Conservation (phyloP, 2,113 vertebrate genomes). For the Anolis carolinensis region DNA sequence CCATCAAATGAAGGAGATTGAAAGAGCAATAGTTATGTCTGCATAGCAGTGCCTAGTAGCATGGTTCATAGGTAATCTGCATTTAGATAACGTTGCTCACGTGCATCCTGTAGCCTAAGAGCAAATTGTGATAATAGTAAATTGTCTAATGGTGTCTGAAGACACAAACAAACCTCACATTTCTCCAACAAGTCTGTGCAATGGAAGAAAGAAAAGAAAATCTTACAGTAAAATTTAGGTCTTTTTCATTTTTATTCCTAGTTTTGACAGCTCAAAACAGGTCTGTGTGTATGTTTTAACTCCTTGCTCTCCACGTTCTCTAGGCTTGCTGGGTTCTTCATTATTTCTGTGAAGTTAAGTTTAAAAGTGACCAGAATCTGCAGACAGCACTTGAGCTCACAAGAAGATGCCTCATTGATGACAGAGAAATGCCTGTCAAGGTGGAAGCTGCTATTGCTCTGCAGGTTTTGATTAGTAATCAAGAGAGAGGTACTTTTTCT, state of each 20-base stretch:
- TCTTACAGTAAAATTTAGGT: neutral
- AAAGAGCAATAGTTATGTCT: slow-evolving; percentile 72
- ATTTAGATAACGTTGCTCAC: slow-evolving; percentile 72
- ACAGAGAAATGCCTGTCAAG: slow-evolving; percentile 98
- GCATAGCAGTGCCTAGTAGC: slow-evolving; percentile 79
- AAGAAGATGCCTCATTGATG: slow-evolving; percentile 93
- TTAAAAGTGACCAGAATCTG: slow-evolving; percentile 97
- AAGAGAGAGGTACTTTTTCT: slow-evolving; percentile 89
- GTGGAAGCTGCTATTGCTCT: slow-evolving; percentile 98
- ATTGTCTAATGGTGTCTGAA: slow-evolving; percentile 77
- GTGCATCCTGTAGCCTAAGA: slow-evolving; percentile 74
- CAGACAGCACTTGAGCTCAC: slow-evolving; percentile 95
- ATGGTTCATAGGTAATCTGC: slow-evolving; percentile 73
- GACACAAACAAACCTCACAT: slow-evolving; percentile 80
- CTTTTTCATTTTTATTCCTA: neutral
- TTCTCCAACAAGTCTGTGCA: slow-evolving; percentile 68
- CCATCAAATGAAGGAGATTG: neutral
- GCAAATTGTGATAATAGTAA: slow-evolving; percentile 81
- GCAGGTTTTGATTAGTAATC: slow-evolving; percentile 98
- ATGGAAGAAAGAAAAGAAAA: neutral
- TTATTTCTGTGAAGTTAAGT: slow-evolving; percentile 99
- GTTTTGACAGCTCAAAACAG: neutral
- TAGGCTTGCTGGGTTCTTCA: slow-evolving; percentile 99
- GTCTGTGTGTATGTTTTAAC: neutral
- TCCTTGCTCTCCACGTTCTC: slow-evolving; percentile 24